Base-by-base conservation (phyloP, 2,113 vertebrate species). In the cat (Felis catus) region DNA sequence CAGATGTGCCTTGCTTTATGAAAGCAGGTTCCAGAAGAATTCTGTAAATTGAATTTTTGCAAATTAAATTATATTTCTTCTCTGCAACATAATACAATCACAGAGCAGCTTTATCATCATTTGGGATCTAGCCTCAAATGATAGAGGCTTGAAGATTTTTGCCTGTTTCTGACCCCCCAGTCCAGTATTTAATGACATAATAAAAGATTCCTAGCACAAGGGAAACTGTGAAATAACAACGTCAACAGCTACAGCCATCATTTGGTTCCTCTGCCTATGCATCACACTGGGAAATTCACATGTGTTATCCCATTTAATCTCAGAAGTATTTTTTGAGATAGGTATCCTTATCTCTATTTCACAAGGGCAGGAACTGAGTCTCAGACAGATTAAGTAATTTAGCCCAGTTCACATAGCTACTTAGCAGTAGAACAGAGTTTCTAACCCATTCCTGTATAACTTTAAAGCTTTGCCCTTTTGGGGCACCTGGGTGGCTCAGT, bases 11-110 rank as follows among this genome's bases (percentile, higher is more conserved):
- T 84, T 51, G 74, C 76, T 96, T 97, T 95, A 96, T 66, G 65
- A 70, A 96, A 70, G 92, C 71, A 85, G 21, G 39, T 71, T 96
- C 39, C 29, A 90, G 74, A 95, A 65, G 39, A 83, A 58, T 66
- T 89, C 19, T 71, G 63, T 92, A 93, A 96, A 95, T 97, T 96
- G 87, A 94, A 96, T 91, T 95, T 94, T 92, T 95, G 63, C 66
- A 83, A 97, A 95, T 95, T 68, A 96, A 92, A 87, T 89, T 95
- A 79, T 78, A 94, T 86, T 94, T 92, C 36, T 80, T 96, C 9
- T 41, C 76, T 66, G 5, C 4, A 78, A 91, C 71, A 89, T 55
- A 95, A 58, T 87, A 92, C 66, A 96, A 74, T 89, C 83, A 92
- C 13, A 94, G 36, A 81, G n/a, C 36, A 83, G 79, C 10, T 91